phyloP scores from a whole-genome alignment of 2,888 invertebrate genomes.

The Habrosyne pyritoides region DNA sequence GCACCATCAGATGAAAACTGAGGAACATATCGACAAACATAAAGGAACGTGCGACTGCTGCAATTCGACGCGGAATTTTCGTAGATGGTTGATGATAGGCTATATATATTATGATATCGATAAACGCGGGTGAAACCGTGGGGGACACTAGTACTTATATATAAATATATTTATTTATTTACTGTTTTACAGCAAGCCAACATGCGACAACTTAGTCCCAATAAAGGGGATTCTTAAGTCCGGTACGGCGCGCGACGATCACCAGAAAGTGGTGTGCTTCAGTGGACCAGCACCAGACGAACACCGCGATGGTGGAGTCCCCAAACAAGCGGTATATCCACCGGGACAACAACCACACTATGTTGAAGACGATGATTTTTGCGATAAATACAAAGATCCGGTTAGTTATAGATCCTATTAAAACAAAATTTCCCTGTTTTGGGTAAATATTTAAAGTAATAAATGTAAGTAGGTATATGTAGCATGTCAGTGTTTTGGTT shows the following conservation, averaged over 20 bases:
- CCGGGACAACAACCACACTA: slow-evolving; percentile 65
- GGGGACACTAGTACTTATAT: too few species aligned
- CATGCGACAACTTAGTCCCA: slow-evolving; percentile 60
- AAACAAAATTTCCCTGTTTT: not conserved
- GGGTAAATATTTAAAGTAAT: not conserved
- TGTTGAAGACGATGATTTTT: slow-evolving; percentile 62
- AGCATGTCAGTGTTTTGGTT: too few species aligned
- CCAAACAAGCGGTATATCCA: slow-evolving; percentile 38
- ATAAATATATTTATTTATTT: too few species aligned
- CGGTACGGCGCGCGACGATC: slow-evolving; percentile 66
- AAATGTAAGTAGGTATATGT: too few species aligned
- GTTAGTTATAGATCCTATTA: slow-evolving; percentile 36
- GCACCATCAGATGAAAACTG: too few species aligned
- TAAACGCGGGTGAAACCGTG: too few species aligned
- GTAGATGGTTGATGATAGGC: too few species aligned
- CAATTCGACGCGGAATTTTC: too few species aligned
- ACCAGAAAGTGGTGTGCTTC: slow-evolving; percentile 79
- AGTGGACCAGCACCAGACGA: slow-evolving; percentile 67
- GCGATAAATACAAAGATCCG: slow-evolving; percentile 56
- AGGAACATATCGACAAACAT: too few species aligned
- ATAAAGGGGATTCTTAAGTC: slow-evolving; percentile 75
- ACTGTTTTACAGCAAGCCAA: slow-evolving; percentile 54
- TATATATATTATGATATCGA: too few species aligned
- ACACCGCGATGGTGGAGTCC: slow-evolving; percentile 35
- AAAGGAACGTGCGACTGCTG: too few species aligned